phyloP scores from a whole-genome alignment of 2,113 vertebrate species.

The Rhinopomastus cyanomelas region DNA sequence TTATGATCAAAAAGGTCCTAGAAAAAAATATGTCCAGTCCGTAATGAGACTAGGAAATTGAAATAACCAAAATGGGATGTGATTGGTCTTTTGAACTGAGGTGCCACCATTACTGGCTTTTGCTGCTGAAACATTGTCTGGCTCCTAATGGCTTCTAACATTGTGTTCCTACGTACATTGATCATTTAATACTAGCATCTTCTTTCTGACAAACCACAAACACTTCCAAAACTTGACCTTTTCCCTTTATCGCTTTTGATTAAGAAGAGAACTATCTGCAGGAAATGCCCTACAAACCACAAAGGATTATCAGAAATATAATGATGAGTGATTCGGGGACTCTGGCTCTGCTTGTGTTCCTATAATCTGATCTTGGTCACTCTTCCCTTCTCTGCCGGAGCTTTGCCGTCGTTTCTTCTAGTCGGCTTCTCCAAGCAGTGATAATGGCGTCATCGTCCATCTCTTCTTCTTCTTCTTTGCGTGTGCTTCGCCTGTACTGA shows the following conservation, averaged over 20 bases:
- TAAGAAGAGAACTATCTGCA: slow-evolving; percentile 58
- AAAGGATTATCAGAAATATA: slow-evolving; percentile 64
- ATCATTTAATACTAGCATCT: slow-evolving; percentile 59
- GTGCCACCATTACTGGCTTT: slow-evolving; percentile 33
- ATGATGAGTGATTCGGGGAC: slow-evolving; percentile 51
- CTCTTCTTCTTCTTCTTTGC: slow-evolving; percentile 73
- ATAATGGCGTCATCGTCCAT: slow-evolving; percentile 88
- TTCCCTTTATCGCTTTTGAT: slow-evolving; percentile 58
- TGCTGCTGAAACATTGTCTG: slow-evolving; percentile 25
- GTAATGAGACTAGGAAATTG: slow-evolving; percentile 30
- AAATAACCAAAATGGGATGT: slow-evolving; percentile 54
- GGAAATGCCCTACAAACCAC: slow-evolving; percentile 61
- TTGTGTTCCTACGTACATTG: slow-evolving; percentile 44
- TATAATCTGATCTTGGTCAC: slow-evolving; percentile 38
- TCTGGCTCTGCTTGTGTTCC: background rate
- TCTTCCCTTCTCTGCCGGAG: slow-evolving; percentile 71
- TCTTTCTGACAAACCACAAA: slow-evolving; percentile 63
- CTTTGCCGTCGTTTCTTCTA: slow-evolving; percentile 81
- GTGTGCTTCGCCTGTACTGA: slow-evolving; percentile 60
- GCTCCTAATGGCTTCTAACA: slow-evolving; percentile 53
- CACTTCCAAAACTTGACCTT: slow-evolving; percentile 66
- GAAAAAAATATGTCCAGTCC: slow-evolving; percentile 26
- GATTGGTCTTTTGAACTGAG: slow-evolving; percentile 51
- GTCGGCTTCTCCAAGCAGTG: slow-evolving; percentile 85
- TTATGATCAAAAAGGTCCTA: slow-evolving; percentile 37